Evolutionary conservation across 1,140 invertebrate species (phyloP), one percentile per base, ranked within the genome.

Genomic region (Rhagoletis zephyria): DNA sequence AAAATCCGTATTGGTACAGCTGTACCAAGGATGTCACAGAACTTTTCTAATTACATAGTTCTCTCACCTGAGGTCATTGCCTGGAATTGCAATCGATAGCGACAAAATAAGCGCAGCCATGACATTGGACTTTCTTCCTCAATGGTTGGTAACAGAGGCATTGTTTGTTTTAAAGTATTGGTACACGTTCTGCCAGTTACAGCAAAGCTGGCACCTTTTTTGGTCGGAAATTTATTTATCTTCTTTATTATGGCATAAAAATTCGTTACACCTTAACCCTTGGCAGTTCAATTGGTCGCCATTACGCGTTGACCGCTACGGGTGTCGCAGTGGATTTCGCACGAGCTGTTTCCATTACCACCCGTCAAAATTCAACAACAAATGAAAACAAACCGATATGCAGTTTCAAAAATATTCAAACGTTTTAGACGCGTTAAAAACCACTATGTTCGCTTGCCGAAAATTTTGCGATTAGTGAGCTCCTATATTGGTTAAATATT

Each of bases 51-150:
- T 30, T 77, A 42, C 42, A 2, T 14, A 85, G 12, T 59, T 16
- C 9, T 70, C 19, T 89, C 90, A 92, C 91, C 91, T 30, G 91
- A 88, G 56, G 90, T 87, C 90, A 92, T 90, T 7, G 90, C 89
- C 61, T 91, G 90, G 45, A 92, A 92, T 87, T 92, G 91, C 16
- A 90, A 86, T 65, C 91, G 91, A 85, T 91, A 91, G 6, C 88
- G 90, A 90, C 90, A 92, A 88, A 92, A 87, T 4, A 89, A 87
- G 4, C 90, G 90, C 19, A 91, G 59, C 91, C 91, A 90, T 87
- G 90, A 88, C 45, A 89, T 45, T 59, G 90, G 90, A 40, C 88
- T 89, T 89, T 92, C 90, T 74, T 92, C 91, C 87, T 92, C 90
- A 40, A 91, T 92, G 1, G 90, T 92, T 1, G 91, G 91, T 10